These are phyloP conservation scores for Marronus borbonicus DNA, from an alignment of 2,888 invertebrate genomes.

Conservation along the genomic window DNA sequence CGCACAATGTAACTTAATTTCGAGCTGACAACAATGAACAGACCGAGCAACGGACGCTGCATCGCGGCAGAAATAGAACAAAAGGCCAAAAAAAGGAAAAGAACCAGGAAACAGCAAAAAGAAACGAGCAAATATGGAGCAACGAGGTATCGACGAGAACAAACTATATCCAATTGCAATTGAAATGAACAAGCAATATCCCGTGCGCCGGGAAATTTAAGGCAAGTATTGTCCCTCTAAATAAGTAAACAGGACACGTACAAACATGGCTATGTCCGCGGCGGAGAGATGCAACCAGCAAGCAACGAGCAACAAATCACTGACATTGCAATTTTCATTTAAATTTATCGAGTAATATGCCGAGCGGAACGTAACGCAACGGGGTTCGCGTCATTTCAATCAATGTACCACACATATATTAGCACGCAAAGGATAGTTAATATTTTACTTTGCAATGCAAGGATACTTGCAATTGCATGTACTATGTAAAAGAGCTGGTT, in stretches of 20 bases:
- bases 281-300: neutral
- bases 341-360: slow-evolving; percentile 43
- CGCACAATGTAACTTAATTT: slow-evolving; percentile 23
- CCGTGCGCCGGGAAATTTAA: slow-evolving; percentile 14
- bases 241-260: slow-evolving; percentile 44
- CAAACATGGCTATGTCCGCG: neutral
- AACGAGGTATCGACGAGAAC: neutral
- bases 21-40: slow-evolving; percentile 14
- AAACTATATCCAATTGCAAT: slow-evolving; percentile 31
- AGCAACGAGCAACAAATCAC: slow-evolving; percentile 19
- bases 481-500: too few relatives aligned
- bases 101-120: neutral
- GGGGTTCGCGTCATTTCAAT: neutral
- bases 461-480: too few relatives aligned
- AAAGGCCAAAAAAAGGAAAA: neutral
- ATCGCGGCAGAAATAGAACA: slow-evolving; percentile 1
- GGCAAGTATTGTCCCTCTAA: slow-evolving; percentile 32
- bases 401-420: too few relatives aligned
- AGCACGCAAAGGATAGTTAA: too few relatives aligned
- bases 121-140: neutral
- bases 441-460: too few relatives aligned
- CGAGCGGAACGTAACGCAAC: neutral
- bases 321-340: slow-evolving; percentile 46
- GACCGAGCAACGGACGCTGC: neutral
- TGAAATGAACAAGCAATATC: slow-evolving; percentile 27